phyloP scores from a whole-genome alignment of 2,888 invertebrate genomes.

The Ornithoptera alexandrae region DNA sequence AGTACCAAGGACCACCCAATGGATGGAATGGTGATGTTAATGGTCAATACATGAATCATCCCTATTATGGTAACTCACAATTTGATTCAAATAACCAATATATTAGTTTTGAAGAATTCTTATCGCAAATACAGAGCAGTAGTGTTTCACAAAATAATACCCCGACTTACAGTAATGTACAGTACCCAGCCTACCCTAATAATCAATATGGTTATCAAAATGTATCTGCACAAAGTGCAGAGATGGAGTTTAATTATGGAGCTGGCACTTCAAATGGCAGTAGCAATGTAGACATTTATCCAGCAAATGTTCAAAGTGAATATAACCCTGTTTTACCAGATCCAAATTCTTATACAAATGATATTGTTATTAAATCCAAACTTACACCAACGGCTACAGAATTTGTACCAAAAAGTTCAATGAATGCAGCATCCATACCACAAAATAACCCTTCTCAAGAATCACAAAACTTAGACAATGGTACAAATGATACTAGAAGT shows the following conservation, averaged over 20 bases:
- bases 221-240: slow-evolving; percentile 55
- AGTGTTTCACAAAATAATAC: slow-evolving; percentile 44
- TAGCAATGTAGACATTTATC: slow-evolving; percentile 47
- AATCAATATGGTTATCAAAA: slow-evolving; percentile 62
- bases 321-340: slow-evolving; percentile 43
- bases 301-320: slow-evolving; percentile 47
- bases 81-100: slow-evolving; percentile 60
- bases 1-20: slow-evolving; percentile 53
- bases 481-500: slow-evolving; percentile 40
- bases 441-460: slow-evolving; percentile 37
- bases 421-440: slow-evolving; percentile 42
- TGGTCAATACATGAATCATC: slow-evolving; percentile 57
- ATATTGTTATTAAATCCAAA: slow-evolving; percentile 70
- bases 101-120: slow-evolving; percentile 70
- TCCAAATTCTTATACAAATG: slow-evolving; percentile 50
- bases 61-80: slow-evolving; percentile 58
- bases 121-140: slow-evolving; percentile 64
- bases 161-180: slow-evolving; percentile 51
- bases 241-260: slow-evolving; percentile 50
- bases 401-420: slow-evolving; percentile 75
- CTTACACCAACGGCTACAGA: slow-evolving; percentile 79
- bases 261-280: slow-evolving; percentile 44
- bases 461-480: slow-evolving; percentile 32
- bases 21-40: slow-evolving; percentile 63
- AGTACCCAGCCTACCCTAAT: slow-evolving; percentile 58